phyloP scores from a whole-genome alignment of 2,888 invertebrate species.

The Drosophila sordidula region DNA sequence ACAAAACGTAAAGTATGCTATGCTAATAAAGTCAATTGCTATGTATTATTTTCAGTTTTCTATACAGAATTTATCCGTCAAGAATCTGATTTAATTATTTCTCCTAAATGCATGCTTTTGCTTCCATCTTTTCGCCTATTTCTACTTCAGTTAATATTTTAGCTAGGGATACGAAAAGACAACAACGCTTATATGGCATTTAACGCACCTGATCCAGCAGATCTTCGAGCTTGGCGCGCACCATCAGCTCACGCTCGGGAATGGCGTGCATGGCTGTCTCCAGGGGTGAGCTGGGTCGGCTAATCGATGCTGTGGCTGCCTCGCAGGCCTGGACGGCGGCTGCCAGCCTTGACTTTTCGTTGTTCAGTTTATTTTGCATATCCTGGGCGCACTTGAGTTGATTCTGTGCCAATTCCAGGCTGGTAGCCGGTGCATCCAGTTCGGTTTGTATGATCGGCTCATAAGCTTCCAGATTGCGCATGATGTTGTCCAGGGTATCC shows the following conservation, averaged over 20 bases:
- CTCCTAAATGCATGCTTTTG: background rate
- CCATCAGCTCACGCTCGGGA: slow-evolving; percentile 93
- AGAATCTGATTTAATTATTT: too few species aligned
- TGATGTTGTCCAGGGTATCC: slow-evolving; percentile 93
- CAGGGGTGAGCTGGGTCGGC: slow-evolving; percentile 94
- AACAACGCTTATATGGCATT: background rate
- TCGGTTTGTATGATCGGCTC: slow-evolving; percentile 91
- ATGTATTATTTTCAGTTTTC: too few species aligned
- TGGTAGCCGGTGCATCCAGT: slow-evolving; percentile 90
- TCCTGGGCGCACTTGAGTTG: slow-evolving; percentile 90
- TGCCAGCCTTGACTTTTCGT: slow-evolving; percentile 93
- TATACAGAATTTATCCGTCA: too few species aligned
- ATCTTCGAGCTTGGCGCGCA: slow-evolving; percentile 94
- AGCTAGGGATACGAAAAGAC: slow-evolving; percentile 12
- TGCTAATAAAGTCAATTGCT: too few species aligned
- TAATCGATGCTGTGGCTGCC: slow-evolving; percentile 95
- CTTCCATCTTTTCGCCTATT: background rate
- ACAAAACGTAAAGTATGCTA: too few species aligned
- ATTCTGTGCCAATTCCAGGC: slow-evolving; percentile 89
- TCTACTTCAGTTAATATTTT: slow-evolving; percentile 5
- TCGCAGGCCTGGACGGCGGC: slow-evolving; percentile 96
- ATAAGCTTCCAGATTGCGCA: slow-evolving; percentile 91
- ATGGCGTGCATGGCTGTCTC: slow-evolving; percentile 94
- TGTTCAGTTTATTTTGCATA: slow-evolving; percentile 95
- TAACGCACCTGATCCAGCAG: slow-evolving; percentile 93